Conservation (phyloP, 53 echinoderm and acorn worm genomes). For the Echinarachnius parma region DNA sequence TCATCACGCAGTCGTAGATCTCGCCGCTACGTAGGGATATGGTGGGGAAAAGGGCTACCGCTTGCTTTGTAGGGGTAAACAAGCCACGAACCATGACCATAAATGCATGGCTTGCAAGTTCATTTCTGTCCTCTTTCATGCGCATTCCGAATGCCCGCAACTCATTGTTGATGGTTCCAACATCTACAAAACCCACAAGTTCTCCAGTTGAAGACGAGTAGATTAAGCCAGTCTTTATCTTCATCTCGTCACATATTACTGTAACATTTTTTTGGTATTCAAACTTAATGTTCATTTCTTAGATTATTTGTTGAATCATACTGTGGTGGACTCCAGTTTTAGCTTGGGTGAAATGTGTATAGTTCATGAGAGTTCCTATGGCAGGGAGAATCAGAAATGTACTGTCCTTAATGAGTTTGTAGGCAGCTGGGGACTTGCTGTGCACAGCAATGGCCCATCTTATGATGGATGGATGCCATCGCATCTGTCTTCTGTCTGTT, state of each 20-base stretch:
- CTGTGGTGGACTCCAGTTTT: constrained; percentile 16
- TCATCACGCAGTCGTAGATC: constrained; percentile 44
- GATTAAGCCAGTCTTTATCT: constrained; percentile 49
- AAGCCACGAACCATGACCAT: constrained; percentile 63
- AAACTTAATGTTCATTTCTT: not conserved
- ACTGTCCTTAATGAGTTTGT: constrained; percentile 18
- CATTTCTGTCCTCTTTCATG: constrained; percentile 4
- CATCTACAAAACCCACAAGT: constrained; percentile 46
- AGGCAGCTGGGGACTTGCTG: constrained; percentile 23
- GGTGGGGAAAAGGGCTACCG: constrained; percentile 52
- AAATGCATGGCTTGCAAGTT: constrained; percentile 64
- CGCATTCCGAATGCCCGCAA: constrained; percentile 25
- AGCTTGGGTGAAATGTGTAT: constrained; percentile 33
- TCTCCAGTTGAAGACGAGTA: constrained; percentile 28
- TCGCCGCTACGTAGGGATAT: constrained; percentile 36
- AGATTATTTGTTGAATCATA: not conserved
- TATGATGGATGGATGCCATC: constrained; percentile 28
- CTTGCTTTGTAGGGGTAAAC: constrained; percentile 28
- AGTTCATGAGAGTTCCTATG: not conserved
- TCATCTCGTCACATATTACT: constrained; percentile 57
- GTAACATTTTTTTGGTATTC: constrained; percentile 28
- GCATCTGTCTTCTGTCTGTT: not conserved
- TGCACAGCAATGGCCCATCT: constrained; percentile 33
- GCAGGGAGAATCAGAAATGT: constrained; percentile 4
- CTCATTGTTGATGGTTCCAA: constrained; percentile 51